phyloP scores from a whole-genome alignment of 2,797 vertebrate species.

The Rhinichthys osculus region DNA sequence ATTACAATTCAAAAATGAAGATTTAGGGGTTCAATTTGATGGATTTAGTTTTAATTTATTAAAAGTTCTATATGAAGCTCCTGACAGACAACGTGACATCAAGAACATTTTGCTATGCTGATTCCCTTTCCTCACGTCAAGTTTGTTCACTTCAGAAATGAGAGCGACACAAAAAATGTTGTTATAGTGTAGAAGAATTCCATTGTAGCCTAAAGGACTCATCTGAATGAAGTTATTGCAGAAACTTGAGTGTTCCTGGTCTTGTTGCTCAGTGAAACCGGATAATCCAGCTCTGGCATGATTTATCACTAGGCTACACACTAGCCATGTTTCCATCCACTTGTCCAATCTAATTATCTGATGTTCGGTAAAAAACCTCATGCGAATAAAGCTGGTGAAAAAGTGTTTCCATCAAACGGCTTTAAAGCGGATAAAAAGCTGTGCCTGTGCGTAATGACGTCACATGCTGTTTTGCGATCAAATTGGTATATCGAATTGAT shows the following conservation, averaged over 20 bases:
- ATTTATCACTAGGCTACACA: background rate
- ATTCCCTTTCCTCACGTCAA: background rate
- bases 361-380: too few species aligned
- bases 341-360: too few species aligned
- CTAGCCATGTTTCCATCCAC: too few species aligned
- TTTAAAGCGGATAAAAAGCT: too few species aligned
- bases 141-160: background rate
- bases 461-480: too few species aligned
- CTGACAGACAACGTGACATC: background rate
- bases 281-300: slow-evolving; percentile 36
- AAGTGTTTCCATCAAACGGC: too few species aligned
- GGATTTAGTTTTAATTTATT: too few species aligned
- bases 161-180: slow-evolving; percentile 16
- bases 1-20: too few species aligned
- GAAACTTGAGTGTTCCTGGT: slow-evolving; percentile 56
- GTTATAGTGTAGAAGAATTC: background rate
- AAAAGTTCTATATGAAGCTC: background rate
- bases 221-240: background rate
- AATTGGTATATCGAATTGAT: too few species aligned
- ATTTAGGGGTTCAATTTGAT: too few species aligned
- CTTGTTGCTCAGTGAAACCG: slow-evolving; percentile 26
- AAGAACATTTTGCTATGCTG: background rate
- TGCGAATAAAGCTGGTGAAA: too few species aligned
- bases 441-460: too few species aligned
- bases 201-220: background rate